Evolutionary conservation across 2,888 invertebrate species (phyloP).

Genomic region (Phortica magna): DNA sequence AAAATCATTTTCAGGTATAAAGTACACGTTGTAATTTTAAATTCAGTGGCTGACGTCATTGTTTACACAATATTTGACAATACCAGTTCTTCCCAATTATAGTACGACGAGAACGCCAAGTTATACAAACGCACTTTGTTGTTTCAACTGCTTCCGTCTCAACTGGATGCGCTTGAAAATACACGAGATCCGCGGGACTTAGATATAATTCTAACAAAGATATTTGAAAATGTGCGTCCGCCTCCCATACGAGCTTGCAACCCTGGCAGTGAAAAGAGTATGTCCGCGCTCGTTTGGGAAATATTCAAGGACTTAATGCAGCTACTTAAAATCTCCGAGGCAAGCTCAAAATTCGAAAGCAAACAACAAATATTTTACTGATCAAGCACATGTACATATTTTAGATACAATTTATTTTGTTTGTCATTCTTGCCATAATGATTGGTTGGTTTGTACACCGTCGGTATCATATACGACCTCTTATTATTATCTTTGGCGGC

Average conservation of each 20-base stretch:
- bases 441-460: slow-evolving; percentile 58
- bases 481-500: slow-evolving; percentile 53
- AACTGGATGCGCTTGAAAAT: slow-evolving; percentile 62
- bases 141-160: slow-evolving; percentile 58
- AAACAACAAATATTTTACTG: background rate
- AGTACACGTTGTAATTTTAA: background rate
- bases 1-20: slow-evolving; percentile 60
- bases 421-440: slow-evolving; percentile 44
- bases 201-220: slow-evolving; percentile 63
- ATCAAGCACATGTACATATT: slow-evolving; percentile 25
- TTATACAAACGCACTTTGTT: slow-evolving; percentile 59
- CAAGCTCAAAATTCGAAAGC: slow-evolving; percentile 43
- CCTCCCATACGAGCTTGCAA: slow-evolving; percentile 41
- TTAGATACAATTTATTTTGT: slow-evolving; percentile 64
- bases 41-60: slow-evolving; percentile 57
- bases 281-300: slow-evolving; percentile 49
- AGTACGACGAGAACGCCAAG: slow-evolving; percentile 55
- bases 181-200: slow-evolving; percentile 70
- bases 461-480: slow-evolving; percentile 53
- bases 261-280: slow-evolving; percentile 41
- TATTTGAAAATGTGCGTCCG: slow-evolving; percentile 55
- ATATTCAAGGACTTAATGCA: slow-evolving; percentile 58
- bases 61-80: slow-evolving; percentile 19
- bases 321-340: slow-evolving; percentile 62
- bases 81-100: slow-evolving; percentile 34